Base-by-base conservation (phyloP, 2,888 invertebrate genomes). In the Laothoe populi region DNA sequence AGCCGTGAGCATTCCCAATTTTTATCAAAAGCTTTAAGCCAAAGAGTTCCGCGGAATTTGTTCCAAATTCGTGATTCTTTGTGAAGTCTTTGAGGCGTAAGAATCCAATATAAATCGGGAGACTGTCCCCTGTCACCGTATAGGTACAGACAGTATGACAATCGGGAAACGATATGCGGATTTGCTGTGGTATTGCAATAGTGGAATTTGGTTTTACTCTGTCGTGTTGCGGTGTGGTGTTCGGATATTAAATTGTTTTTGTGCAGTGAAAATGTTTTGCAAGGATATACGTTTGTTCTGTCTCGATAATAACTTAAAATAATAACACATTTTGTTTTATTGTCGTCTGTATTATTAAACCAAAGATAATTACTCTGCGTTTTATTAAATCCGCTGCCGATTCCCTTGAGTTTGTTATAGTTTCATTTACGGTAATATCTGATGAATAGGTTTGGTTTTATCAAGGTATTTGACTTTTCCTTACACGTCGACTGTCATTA, bases 51-150 rank as follows among this genome's bases (percentile, higher is more conserved):
- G 57, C 59, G 70, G 69, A 78, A 80, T 75, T 70, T 77, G 69
- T 73, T 72, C 67, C 67, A 63, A 72, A 73, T 73, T 74, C 68
- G 65, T 72, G 72, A 72, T 72, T 70, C 73, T 80, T 83, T 83
- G 79, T 77, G 71, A 64, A 71, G 67, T 65, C 70, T 75, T 71
- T 72, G 78, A 73, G 79, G 78, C 80, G 79, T 79, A 79, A 82
- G 80, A 82, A 84, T 82, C 78, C 83, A 82, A 86, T 86, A 84
- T 78, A 74, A 78, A 81, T 73, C 72, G 68, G 66, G 66, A 61
- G 70, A 60, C 68, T 71, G 71, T 68, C 70, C 69, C 69, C 31
- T 31, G 67, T 68, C 45, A 62, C 63, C 63, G 57, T 57, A 65
- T 66, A 63, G 66, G 67, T 72, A 57, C 69, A 62, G 64, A 66